Percentiles rank a stretch among this genome's conserved stretches.
Evolutionary conservation across 2,888 invertebrate species (phyloP).

Genomic region (Omphaloscelis lunosa): DNA sequence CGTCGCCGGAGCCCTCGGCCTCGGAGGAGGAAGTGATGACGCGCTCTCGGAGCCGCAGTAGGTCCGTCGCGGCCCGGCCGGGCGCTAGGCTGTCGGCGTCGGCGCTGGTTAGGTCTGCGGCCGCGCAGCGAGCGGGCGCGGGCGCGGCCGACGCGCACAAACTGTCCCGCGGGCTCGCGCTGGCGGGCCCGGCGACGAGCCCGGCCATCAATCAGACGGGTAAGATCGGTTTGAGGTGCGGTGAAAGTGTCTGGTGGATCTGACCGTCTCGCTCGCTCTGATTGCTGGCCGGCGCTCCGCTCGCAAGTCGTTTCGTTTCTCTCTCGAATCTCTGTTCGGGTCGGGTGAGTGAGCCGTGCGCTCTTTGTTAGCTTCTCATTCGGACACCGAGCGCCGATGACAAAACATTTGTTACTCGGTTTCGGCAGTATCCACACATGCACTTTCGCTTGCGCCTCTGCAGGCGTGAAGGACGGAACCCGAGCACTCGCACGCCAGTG

Average conservation of each 20-base stretch:
- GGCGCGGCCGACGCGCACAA: slow-evolving; percentile 70
- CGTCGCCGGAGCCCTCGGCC: slow-evolving; percentile 25
- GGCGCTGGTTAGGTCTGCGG: slow-evolving; percentile 78
- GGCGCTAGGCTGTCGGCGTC: slow-evolving; percentile 70
- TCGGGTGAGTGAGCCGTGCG: slow-evolving; percentile 76
- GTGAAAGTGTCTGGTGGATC: slow-evolving; percentile 84
- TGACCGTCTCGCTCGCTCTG: slow-evolving; percentile 69
- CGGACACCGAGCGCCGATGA: slow-evolving; percentile 73
- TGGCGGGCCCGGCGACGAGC: slow-evolving; percentile 72
- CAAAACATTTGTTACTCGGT: slow-evolving; percentile 77
- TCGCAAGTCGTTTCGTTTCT: slow-evolving; percentile 65
- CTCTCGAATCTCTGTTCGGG: slow-evolving; percentile 74
- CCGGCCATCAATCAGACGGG: slow-evolving; percentile 71
- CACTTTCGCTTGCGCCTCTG: slow-evolving; percentile 88
- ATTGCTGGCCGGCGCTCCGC: slow-evolving; percentile 69
- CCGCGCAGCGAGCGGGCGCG: slow-evolving; percentile 71
- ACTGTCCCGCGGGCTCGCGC: slow-evolving; percentile 78
- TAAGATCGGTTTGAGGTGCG: slow-evolving; percentile 84
- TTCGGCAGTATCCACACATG: slow-evolving; percentile 86
- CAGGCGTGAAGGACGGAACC: slow-evolving; percentile 57
- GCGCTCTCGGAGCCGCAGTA: slow-evolving; percentile 27
- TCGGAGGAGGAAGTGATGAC: neutral
- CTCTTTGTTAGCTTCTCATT: slow-evolving; percentile 69
- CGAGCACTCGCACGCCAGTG: slow-evolving; percentile 57
- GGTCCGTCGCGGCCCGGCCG: slow-evolving; percentile 18